Percentiles rank a stretch among this genome's conserved stretches.
phyloP scores from a whole-genome alignment of 2,888 invertebrate genomes.

The Blastobasis lacticolella region DNA sequence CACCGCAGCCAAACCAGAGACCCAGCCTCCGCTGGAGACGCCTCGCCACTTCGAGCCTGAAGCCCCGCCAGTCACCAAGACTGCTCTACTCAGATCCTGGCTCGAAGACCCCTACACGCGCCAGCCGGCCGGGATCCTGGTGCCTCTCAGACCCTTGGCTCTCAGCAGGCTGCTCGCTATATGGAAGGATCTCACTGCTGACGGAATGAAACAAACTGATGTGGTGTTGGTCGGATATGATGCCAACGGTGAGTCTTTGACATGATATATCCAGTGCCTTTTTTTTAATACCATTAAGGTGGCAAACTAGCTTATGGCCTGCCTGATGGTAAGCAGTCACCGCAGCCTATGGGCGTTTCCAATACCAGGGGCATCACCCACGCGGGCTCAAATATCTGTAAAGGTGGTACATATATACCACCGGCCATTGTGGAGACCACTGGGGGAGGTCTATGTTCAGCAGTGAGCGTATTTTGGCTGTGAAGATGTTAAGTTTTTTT shows the following conservation, averaged over 20 bases:
- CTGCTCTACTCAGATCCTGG: constrained; percentile 49
- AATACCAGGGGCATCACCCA: too few species aligned
- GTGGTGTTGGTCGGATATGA: constrained; percentile 64
- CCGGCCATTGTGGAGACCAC: too few species aligned
- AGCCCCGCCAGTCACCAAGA: constrained; percentile 29
- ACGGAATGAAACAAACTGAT: constrained; percentile 48
- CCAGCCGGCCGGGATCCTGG: constrained; percentile 58
- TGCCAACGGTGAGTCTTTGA: constrained; percentile 45
- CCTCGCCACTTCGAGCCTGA: constrained; percentile 15
- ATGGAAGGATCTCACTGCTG: constrained; percentile 52
- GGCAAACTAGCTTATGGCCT: too few species aligned
- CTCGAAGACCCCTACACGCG: constrained; percentile 63
- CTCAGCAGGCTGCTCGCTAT: constrained; percentile 51
- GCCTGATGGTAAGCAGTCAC: too few species aligned
- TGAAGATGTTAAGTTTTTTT: too few species aligned
- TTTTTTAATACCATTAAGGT: too few species aligned
- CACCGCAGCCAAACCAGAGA: constrained; percentile 29
- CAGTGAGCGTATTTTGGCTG: too few species aligned
- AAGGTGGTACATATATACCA: too few species aligned
- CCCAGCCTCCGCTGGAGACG: background rate
- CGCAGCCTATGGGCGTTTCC: too few species aligned
- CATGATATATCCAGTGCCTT: too few species aligned
- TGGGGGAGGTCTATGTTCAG: too few species aligned
- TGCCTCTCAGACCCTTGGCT: constrained; percentile 53
- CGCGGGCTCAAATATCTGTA: too few species aligned